A percentile compares a stretch with the other conserved stretches of the same genome.
Evolutionary conservation across 2,888 invertebrate genomes (phyloP).

Genomic region (Epistrophella euchroma): DNA sequence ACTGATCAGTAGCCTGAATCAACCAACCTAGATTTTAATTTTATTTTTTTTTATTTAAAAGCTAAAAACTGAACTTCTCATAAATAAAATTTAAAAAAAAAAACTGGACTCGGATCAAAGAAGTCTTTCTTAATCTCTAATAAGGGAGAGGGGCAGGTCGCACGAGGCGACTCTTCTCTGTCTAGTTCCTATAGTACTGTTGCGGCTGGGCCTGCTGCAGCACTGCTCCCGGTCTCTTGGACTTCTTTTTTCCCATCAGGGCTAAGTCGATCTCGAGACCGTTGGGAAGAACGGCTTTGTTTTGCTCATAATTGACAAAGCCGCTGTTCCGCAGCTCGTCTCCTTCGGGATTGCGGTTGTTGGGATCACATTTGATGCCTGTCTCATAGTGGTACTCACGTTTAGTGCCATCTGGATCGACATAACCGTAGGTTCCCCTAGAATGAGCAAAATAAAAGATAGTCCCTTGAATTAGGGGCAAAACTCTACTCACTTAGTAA

Average conservation of each 20-base stretch:
- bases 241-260: conserved; percentile 88
- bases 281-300: conserved; percentile 89
- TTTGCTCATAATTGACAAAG: conserved; percentile 90
- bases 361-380: conserved; percentile 87
- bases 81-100: conserved; percentile 66
- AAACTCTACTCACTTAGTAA: conserved; percentile 85
- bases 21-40: conserved; percentile 25
- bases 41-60: conserved; percentile 68
- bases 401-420: conserved; percentile 92
- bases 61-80: conserved; percentile 63
- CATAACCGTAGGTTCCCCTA: conserved; percentile 92
- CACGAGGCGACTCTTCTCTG: conserved; percentile 13
- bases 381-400: conserved; percentile 93
- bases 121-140: conserved; percentile 60
- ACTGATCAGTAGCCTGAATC: conserved; percentile 75
- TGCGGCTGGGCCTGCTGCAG: conserved; percentile 74
- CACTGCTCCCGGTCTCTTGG: conserved; percentile 86
- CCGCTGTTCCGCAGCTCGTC: conserved; percentile 86
- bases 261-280: conserved; percentile 89
- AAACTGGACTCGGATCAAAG: conserved; percentile 48
- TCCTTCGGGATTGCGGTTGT: conserved; percentile 84
- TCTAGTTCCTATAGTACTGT: conserved; percentile 80
- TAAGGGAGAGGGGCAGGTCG: background rate
- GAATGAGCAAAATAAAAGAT: conserved; percentile 59
- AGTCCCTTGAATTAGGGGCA: accelerated